Percentiles rank a stretch among this genome's conserved stretches.
phyloP scores from a whole-genome alignment of 1,140 invertebrate species.

The Trichoplusia ni region DNA sequence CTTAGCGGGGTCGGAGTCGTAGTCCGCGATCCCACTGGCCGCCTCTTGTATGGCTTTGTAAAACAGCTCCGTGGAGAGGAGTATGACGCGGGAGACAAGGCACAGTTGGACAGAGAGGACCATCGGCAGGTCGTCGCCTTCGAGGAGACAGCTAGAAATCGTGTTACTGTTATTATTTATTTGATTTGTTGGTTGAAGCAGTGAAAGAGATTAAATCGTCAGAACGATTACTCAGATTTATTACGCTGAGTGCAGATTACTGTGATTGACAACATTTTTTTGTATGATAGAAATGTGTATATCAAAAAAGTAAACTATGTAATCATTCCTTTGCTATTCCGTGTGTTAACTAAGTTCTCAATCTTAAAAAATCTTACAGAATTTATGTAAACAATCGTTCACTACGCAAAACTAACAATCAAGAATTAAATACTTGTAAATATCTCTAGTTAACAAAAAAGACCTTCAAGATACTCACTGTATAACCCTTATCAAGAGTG shows the following conservation, averaged over 20 bases:
- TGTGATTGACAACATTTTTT: too few species aligned
- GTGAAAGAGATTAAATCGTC: too few species aligned
- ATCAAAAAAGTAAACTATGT: too few species aligned
- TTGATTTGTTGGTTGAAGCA: not conserved
- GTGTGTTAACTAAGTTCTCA: too few species aligned
- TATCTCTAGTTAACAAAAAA: too few species aligned
- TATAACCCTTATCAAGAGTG: slow-evolving; percentile 85
- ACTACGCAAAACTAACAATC: not conserved
- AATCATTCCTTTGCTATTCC: too few species aligned
- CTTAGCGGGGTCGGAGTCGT: slow-evolving; percentile 78
- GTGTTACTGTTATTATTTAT: not conserved
- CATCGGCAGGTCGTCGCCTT: slow-evolving; percentile 86
- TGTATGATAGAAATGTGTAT: too few species aligned
- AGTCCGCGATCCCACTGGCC: slow-evolving; percentile 78
- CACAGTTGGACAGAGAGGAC: slow-evolving; percentile 89
- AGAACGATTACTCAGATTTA: too few species aligned
- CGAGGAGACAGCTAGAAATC: slow-evolving; percentile 82
- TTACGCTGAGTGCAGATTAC: too few species aligned
- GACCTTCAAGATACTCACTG: slow-evolving; percentile 83
- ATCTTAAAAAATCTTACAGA: too few species aligned
- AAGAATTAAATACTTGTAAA: not conserved
- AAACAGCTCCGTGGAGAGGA: slow-evolving; percentile 88
- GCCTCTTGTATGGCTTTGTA: slow-evolving; percentile 84
- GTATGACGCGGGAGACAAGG: slow-evolving; percentile 88
- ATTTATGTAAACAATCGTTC: too few species aligned